Evolutionary conservation across 2,113 vertebrate species (phyloP), one percentile per base, ranked within the genome.

Genomic region (Chaetorhynchus papuensis): DNA sequence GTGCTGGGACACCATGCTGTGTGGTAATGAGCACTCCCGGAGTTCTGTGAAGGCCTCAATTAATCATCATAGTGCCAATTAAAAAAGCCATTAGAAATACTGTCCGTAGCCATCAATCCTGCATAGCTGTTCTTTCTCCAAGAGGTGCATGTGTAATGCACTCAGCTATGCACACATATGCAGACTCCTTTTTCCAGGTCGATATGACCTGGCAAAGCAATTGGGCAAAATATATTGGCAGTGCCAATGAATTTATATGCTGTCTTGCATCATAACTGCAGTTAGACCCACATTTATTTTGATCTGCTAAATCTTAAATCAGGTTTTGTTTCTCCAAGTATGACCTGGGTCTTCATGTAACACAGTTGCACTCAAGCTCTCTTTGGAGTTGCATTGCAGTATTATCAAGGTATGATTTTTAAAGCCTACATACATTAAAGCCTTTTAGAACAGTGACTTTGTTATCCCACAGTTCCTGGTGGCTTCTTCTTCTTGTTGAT

Each of bases 61-160:
- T 97, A 97, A 97, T 98, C 97, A 97, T 95, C 86, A 54, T 79
- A 89, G 81, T 96, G 94, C 74, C 96, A 98, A 94, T 98, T 98
- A 97, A 96, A 96, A 98, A 96, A 91, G 64, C 88, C 80, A 95
- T 97, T 98, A 97, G 86, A 89, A 94, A 90, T 93, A 39, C 92
- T 94, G 70, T 96, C 78, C 9, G 8, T 89, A 52, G 90, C 92
- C 68, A 94, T 97, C 96, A 90, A 78, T 97, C 96, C 94, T 96
- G 35, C 35, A 8, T 75, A 72, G 92, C 54, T 96, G 76, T 71
- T 93, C 74, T 45, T 91, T 56, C 79, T 91, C 30, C 5, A 65
- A 70, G 83, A 94, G 83, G 16, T 89, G 83, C 42, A 23, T 63
- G 22, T 59, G 23, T 26, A 49, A 26, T 27, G 24, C 56, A 4